These are phyloP conservation scores for Acanthococcus lagerstroemiae DNA, from an alignment of 2,888 invertebrate species.

Conservation along the genomic window DNA sequence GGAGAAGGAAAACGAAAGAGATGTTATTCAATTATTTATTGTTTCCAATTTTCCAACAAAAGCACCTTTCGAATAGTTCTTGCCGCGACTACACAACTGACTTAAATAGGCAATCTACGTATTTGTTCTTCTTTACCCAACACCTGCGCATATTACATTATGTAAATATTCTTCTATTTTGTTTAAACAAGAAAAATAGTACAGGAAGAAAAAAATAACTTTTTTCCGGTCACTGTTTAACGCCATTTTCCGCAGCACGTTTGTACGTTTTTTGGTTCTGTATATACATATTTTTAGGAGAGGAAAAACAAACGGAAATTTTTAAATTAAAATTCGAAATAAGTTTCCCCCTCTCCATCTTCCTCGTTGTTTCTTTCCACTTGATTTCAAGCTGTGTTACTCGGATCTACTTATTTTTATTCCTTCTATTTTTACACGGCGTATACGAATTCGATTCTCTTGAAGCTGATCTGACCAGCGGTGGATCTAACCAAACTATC, in stretches of 20 bases:
- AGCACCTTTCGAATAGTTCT: slow-evolving; percentile 19
- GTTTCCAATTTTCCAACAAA: slow-evolving; percentile 26
- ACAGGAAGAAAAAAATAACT: neutral
- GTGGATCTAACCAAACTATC: too few relatives aligned
- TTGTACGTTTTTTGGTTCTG: neutral
- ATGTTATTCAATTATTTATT: slow-evolving; percentile 28
- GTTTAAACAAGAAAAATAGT: neutral
- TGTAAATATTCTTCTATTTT: slow-evolving; percentile 4
- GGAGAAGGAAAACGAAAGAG: neutral
- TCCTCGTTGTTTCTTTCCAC: too few relatives aligned
- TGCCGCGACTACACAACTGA: neutral
- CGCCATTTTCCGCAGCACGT: neutral
- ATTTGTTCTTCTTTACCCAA: slow-evolving; percentile 10
- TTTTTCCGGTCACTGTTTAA: slow-evolving; percentile 13
- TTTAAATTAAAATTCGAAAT: too few relatives aligned
- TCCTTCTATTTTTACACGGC: too few relatives aligned
- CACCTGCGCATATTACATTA: slow-evolving; percentile 11
- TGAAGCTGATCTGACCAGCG: too few relatives aligned
- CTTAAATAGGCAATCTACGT: slow-evolving; percentile 27
- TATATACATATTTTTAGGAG: neutral
- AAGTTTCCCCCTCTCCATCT: too few relatives aligned
- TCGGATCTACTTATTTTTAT: too few relatives aligned
- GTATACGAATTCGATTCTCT: too few relatives aligned
- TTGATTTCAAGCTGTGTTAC: too few relatives aligned
- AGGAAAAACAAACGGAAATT: neutral